These are phyloP conservation scores for Phyllotis vaccarum DNA, from an alignment of 2,797 vertebrate genomes.

Conservation along the genomic window DNA sequence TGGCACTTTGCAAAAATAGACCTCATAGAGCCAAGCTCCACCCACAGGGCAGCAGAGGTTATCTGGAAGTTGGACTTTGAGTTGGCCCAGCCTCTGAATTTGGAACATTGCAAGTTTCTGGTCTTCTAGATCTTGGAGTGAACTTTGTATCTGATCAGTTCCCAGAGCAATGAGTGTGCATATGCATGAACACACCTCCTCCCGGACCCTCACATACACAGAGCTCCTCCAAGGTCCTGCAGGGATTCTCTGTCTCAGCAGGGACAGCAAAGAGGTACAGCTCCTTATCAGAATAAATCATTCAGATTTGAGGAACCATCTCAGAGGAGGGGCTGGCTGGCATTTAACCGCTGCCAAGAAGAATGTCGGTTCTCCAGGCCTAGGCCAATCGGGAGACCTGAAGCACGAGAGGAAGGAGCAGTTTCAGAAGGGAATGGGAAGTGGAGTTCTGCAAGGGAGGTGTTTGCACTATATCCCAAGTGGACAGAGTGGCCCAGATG, in stretches of 20 bases:
- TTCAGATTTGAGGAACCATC: background rate
- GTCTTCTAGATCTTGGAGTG: background rate
- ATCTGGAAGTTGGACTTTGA: background rate
- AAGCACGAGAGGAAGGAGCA: background rate
- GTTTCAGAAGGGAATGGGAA: background rate
- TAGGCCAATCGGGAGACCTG: background rate
- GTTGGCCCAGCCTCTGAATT: background rate
- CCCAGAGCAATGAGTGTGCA: background rate
- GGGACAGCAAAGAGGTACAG: no score
- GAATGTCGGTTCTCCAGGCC: background rate
- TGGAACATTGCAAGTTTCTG: background rate
- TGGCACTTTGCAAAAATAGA: background rate
- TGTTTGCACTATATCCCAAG: background rate
- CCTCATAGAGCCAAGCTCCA: background rate
- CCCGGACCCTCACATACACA: background rate
- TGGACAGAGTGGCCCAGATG: background rate
- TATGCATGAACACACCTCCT: rapidly evolving
- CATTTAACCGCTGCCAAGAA: background rate
- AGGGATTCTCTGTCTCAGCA: background rate
- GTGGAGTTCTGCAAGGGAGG: rapidly evolving
- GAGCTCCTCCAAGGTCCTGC: background rate
- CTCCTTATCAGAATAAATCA: no score
- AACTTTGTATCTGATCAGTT: background rate
- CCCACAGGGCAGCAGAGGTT: background rate
- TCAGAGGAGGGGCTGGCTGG: background rate